These are phyloP conservation scores for Scalopus aquaticus DNA, from an alignment of 2,113 vertebrate species.

Conservation along the genomic window DNA sequence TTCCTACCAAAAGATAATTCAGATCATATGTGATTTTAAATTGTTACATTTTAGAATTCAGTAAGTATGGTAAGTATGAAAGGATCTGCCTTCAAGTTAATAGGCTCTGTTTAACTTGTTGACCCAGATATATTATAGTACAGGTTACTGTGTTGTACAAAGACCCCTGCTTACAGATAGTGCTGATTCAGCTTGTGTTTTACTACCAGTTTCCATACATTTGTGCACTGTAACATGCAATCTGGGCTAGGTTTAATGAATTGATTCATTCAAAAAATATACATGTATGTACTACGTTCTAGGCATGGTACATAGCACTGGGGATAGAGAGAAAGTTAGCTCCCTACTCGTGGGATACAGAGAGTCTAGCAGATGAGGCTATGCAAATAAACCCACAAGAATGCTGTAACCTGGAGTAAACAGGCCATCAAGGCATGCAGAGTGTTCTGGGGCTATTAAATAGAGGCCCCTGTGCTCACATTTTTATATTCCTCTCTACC, in stretches of 20 bases:
- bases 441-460: neutral
- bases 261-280: neutral
- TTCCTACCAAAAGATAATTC: neutral
- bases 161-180: neutral
- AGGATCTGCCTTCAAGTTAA: neutral
- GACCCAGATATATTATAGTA: neutral
- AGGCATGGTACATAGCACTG: neutral
- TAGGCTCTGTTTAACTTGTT: neutral
- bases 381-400: neutral
- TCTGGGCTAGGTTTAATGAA: neutral
- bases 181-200: neutral
- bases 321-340: neutral
- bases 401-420: neutral
- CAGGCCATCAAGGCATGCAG: accelerated
- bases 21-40: neutral
- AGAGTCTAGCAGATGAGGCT: neutral
- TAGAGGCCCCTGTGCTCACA: neutral
- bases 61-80: neutral
- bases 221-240: neutral
- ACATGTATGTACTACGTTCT: neutral
- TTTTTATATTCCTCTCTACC: neutral
- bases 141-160: neutral
- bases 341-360: neutral
- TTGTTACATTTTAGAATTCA: neutral
- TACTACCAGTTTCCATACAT: neutral